These are phyloP conservation scores for Balearica regulorum DNA, from an alignment of 2,797 vertebrate species.

Conservation along the genomic window DNA sequence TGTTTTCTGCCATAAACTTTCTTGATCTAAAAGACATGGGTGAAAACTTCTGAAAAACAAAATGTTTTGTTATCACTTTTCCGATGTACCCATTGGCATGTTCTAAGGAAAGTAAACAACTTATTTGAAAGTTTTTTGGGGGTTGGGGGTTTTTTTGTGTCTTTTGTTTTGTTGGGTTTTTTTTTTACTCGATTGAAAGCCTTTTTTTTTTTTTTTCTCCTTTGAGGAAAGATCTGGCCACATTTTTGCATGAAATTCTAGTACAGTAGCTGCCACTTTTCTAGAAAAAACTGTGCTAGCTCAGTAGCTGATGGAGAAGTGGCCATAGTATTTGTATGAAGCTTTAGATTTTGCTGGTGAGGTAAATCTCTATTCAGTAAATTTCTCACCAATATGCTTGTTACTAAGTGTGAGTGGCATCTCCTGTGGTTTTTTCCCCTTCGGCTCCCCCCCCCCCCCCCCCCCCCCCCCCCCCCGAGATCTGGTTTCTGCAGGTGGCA, in stretches of 20 bases:
- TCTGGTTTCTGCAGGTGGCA: not conserved
- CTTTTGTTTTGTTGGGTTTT: no score
- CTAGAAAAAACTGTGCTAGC: not conserved
- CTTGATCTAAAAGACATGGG: not conserved
- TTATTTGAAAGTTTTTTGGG: not conserved
- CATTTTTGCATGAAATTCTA: not conserved
- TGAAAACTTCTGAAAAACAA: not conserved
- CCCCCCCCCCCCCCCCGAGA: fast-evolving
- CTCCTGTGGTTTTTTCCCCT: not conserved
- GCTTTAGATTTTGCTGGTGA: not conserved
- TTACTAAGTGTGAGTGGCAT: not conserved
- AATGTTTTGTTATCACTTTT: not conserved
- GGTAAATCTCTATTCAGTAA: not conserved
- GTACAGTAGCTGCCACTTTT: not conserved
- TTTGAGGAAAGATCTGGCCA: not conserved
- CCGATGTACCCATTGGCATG: not conserved
- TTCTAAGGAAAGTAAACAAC: not conserved
- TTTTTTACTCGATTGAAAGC: not conserved
- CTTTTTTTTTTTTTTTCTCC: not conserved
- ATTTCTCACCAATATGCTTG: not conserved
- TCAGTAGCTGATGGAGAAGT: not conserved
- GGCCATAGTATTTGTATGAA: not conserved
- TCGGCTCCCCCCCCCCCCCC: fast-evolving
- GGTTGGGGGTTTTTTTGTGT: no score
- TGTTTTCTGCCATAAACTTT: not conserved